A percentile compares a stretch with the other conserved stretches of the same genome.
phyloP scores from a whole-genome alignment of 1,140 invertebrate species.

The Gryllus bimaculatus region DNA sequence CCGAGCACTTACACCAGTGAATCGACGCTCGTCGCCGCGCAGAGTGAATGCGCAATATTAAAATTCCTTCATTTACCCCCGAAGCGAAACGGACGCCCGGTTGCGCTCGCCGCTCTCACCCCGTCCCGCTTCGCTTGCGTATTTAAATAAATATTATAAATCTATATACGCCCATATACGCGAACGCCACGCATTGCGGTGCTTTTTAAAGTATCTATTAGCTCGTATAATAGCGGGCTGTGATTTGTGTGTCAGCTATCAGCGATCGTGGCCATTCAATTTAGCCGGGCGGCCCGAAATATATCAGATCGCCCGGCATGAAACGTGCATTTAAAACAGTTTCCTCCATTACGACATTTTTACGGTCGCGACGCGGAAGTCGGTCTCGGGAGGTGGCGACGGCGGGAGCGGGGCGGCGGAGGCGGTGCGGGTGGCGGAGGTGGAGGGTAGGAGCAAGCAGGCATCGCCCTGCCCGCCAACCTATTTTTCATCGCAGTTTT shows the following conservation, averaged over 20 bases:
- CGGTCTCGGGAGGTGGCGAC: background rate
- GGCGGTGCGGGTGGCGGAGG: too few relatives aligned
- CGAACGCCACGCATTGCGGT: background rate
- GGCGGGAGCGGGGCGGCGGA: too few relatives aligned
- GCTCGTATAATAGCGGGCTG: background rate
- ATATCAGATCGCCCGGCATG: background rate
- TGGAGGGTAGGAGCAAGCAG: background rate
- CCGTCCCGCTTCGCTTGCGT: background rate
- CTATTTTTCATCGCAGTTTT: conserved; percentile 5
- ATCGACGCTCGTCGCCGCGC: background rate
- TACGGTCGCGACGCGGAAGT: background rate
- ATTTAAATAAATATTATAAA: conserved; percentile 2
- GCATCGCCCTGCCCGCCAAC: background rate
- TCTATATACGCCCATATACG: background rate
- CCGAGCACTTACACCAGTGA: too few relatives aligned
- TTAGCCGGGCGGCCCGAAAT: background rate
- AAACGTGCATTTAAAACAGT: background rate
- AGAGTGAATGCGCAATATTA: background rate
- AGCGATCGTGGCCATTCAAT: background rate
- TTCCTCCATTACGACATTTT: background rate
- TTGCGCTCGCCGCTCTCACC: background rate
- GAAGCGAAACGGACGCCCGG: too few relatives aligned
- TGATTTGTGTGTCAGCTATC: background rate
- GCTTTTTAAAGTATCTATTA: background rate
- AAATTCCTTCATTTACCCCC: background rate